These are phyloP conservation scores for Misgurnus mizolepis DNA, from an alignment of 2,113 vertebrate genomes.

Conservation along the genomic window DNA sequence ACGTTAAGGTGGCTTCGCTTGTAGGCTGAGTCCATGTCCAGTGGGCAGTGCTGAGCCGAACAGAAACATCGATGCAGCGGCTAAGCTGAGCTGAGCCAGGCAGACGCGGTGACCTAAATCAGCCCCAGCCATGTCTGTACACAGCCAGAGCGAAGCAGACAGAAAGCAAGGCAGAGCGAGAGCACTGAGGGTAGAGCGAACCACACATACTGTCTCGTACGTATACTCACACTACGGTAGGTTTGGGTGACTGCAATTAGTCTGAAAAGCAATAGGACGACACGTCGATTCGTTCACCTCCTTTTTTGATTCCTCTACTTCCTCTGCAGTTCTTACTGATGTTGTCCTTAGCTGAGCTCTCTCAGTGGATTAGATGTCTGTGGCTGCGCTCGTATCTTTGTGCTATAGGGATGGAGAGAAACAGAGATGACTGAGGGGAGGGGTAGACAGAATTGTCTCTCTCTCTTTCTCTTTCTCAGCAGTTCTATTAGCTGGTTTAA, in stretches of 20 bases:
- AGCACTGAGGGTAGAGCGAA: constrained; percentile 13
- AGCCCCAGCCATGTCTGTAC: constrained; percentile 76
- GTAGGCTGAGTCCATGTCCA: constrained; percentile 34
- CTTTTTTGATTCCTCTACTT: constrained; percentile 45
- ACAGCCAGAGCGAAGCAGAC: constrained; percentile 50
- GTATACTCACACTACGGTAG: constrained; percentile 40
- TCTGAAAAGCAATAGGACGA: constrained; percentile 18
- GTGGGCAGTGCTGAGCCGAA: constrained; percentile 3
- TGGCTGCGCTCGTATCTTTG: constrained; percentile 72
- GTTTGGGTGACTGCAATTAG: constrained; percentile 48
- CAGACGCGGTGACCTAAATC: constrained; percentile 81
- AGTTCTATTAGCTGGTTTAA: constrained; percentile 28
- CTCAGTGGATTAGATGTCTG: constrained; percentile 67
- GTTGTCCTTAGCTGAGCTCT: constrained; percentile 60
- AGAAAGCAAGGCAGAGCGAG: constrained; percentile 38
- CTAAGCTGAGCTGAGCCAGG: constrained; percentile 59
- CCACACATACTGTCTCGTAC: constrained; percentile 29
- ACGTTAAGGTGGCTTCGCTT: constrained; percentile 7
- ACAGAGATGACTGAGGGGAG: constrained; percentile 6
- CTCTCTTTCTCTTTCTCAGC: constrained; percentile 21
- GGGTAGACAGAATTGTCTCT: constrained; percentile 29
- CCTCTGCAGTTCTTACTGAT: constrained; percentile 56
- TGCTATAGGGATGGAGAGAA: constrained; percentile 59
- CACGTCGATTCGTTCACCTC: constrained; percentile 17
- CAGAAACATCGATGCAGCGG: constrained; percentile 50